phyloP scores from a whole-genome alignment of 92 coral and sea anemone genomes.

The Desmophyllum pertusum region DNA sequence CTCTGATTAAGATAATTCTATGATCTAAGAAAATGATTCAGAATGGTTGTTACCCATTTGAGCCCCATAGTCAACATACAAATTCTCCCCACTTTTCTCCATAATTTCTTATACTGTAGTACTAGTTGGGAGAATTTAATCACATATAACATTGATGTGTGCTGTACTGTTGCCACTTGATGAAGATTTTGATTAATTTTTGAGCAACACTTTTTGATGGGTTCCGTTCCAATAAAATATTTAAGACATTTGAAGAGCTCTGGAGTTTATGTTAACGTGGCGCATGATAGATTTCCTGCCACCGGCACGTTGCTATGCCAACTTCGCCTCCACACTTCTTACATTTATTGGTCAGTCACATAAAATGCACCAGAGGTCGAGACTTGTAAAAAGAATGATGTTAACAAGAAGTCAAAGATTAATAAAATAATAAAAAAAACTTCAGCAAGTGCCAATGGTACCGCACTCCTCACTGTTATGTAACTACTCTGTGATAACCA shows the following conservation, averaged over 20 bases:
- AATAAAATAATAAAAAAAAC: neutral
- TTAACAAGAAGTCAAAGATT: neutral
- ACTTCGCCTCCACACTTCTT: neutral
- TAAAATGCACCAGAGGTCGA: too few species aligned
- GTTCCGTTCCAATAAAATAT: neutral
- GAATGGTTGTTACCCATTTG: neutral
- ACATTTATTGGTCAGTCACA: neutral
- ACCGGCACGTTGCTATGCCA: neutral
- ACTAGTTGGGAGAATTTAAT: neutral
- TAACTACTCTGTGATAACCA: neutral
- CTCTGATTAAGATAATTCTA: too few species aligned
- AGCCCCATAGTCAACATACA: neutral
- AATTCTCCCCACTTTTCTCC: neutral
- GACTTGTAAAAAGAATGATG: too few species aligned
- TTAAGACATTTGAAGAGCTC: neutral
- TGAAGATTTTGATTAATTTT: too few species aligned
- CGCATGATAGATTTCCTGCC: too few species aligned
- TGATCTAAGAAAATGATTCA: neutral
- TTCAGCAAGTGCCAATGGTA: neutral
- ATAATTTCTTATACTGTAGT: too few species aligned
- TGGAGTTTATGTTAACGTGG: too few species aligned
- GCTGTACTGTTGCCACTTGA: neutral
- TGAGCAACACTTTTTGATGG: neutral
- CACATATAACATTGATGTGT: neutral
- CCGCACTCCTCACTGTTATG: neutral